Evolutionary conservation across 2,888 invertebrate species (phyloP), one percentile per base, ranked within the genome.

Genomic region (Neoitamus cyanurus): DNA sequence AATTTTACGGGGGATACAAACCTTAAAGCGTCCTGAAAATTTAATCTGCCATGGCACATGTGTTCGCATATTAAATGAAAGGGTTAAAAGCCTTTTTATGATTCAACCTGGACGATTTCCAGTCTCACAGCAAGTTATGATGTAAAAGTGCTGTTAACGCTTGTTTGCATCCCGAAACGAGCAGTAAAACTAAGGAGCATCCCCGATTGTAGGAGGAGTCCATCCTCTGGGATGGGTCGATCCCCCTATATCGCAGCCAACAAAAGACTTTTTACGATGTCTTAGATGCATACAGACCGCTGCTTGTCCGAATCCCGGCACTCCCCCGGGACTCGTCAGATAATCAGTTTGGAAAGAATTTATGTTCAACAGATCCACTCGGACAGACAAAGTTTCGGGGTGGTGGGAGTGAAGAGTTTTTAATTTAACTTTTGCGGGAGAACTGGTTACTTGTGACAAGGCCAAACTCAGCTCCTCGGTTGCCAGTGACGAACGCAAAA

Each of bases 321-420:
- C 28, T 77, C 80, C 80, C 36, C 2, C 30, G 28, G 42, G 80
- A 80, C 68, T 31, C 20, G 46, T 58, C 58, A 80, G 80, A 80
- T 80, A 80, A 80, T 80, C 80, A 80, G 80, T 80, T 80, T 58
- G 31, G 34, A 80, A 80, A 80, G 80, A 80, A 80, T 80, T 80
- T 68, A 80, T 80, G 80, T 80, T 80, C 80, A 80, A 80, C 80
- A 80, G 80, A 68, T 77, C 77, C 77, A 77, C 77, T 77, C 46
- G 25, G 77, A 28, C 46, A 25, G 46, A n/a, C 34, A 5, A 77
- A 46, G 46, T 42, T 46, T 46, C 68, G 11, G 15, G 48, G 58
- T 15, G 25, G 15, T 20, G 20, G 48, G 48, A 48, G 80, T 1
- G 13, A 36, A 25, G 58, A 80, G 80, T 80, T 80, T 80, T 80